Percentiles rank a stretch among this genome's conserved stretches.
phyloP scores from a whole-genome alignment of 2,888 invertebrate species.

The Linyphia triangularis region DNA sequence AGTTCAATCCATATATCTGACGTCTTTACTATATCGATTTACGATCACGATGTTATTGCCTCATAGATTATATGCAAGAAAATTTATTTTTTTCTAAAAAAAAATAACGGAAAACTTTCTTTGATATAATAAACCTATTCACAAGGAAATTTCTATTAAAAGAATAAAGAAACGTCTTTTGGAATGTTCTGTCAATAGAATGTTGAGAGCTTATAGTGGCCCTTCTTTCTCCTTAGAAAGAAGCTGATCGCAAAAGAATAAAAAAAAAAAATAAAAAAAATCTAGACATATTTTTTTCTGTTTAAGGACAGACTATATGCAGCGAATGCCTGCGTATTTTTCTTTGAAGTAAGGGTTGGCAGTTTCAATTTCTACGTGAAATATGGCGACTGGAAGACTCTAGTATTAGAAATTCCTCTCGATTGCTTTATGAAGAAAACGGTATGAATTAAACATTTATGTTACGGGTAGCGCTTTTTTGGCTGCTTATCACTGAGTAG shows the following conservation, averaged over 20 bases:
- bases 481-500: slow-evolving; percentile 41
- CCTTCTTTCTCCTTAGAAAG: neutral
- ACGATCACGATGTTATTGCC: slow-evolving; percentile 31
- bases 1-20: slow-evolving; percentile 26
- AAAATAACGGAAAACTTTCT: too few species aligned
- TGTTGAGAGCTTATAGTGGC: neutral
- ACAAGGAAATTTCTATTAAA: neutral
- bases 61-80: neutral
- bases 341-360: neutral
- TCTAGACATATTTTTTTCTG: neutral
- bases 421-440: slow-evolving; percentile 53
- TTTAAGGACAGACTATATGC: neutral
- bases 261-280: slow-evolving; percentile 3
- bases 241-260: neutral
- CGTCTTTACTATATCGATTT: slow-evolving; percentile 27
- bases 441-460: slow-evolving; percentile 54
- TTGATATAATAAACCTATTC: neutral
- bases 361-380: slow-evolving; percentile 56
- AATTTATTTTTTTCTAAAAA: neutral
- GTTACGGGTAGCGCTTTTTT: neutral
- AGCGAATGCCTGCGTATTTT: neutral
- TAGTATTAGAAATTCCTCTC: slow-evolving; percentile 52
- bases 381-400: slow-evolving; percentile 27
- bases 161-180: neutral
- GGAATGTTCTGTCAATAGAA: slow-evolving; percentile 16